Evolutionary conservation across 2,113 vertebrate genomes (phyloP).

Genomic region (Nothocercus julius): DNA sequence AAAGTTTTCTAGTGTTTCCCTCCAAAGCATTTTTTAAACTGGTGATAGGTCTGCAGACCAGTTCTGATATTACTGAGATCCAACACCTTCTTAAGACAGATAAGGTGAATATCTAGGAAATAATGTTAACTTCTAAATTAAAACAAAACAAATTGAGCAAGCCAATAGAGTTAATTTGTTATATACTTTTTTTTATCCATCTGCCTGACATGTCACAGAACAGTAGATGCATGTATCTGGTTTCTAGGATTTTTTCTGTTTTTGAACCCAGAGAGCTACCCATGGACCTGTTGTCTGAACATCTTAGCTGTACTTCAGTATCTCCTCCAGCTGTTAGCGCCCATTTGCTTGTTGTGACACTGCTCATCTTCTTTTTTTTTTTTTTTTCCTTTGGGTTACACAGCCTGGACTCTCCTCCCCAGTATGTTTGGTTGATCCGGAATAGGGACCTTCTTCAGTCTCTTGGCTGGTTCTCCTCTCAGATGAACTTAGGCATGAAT

Average conservation of each 20-base stretch:
- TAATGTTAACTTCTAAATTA: background rate
- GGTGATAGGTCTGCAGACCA: background rate
- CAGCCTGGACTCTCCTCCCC: background rate
- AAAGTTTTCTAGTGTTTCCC: background rate
- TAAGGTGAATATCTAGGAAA: background rate
- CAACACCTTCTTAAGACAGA: background rate
- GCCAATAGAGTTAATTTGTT: background rate
- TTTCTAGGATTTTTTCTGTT: background rate
- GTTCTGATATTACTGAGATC: background rate
- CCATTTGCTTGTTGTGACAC: background rate
- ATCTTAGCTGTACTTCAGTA: background rate
- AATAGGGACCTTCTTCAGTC: background rate
- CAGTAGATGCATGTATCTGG: background rate
- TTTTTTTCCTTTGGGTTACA: background rate
- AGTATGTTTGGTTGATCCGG: background rate
- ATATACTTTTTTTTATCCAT: background rate
- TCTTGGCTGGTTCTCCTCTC: background rate
- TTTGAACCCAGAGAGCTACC: background rate
- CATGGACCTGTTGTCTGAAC: background rate
- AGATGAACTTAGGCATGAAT: background rate
- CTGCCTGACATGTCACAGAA: fast-evolving
- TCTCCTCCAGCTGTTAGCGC: background rate
- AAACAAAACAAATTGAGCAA: background rate
- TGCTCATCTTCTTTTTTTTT: background rate
- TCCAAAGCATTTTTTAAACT: background rate